These are phyloP conservation scores for Battus philenor DNA, from an alignment of 1,140 invertebrate species.

Conservation along the genomic window DNA sequence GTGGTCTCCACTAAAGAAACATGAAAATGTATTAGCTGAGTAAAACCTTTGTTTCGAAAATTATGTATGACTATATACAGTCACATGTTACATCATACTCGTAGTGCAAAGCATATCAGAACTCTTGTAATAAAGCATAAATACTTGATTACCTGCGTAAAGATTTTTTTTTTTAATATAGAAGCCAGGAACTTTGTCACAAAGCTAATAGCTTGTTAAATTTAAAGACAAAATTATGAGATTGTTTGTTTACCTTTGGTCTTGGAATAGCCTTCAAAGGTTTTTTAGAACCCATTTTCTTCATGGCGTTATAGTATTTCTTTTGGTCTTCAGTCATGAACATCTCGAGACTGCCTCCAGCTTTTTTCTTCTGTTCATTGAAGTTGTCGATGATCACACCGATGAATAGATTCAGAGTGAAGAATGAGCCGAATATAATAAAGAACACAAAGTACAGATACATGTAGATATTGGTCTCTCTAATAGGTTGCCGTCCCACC, in stretches of 20 bases:
- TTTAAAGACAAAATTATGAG: not conserved
- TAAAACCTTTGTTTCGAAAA: no score
- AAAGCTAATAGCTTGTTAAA: not conserved
- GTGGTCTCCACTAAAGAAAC: slow-evolving; percentile 91
- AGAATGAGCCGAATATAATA: slow-evolving; percentile 98
- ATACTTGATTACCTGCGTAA: no score
- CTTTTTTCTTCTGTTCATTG: slow-evolving; percentile 99
- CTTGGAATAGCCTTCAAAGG: slow-evolving; percentile 98
- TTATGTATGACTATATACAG: no score
- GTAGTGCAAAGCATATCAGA: no score
- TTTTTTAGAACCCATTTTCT: slow-evolving; percentile 99
- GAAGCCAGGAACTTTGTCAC: no score
- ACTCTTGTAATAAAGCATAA: no score
- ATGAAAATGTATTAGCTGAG: no score
- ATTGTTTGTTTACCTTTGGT: slow-evolving; percentile 87
- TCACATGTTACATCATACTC: no score
- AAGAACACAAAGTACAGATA: slow-evolving; percentile 99
- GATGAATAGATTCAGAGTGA: slow-evolving; percentile 98
- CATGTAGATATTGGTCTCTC: slow-evolving; percentile 97
- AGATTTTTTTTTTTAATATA: no score
- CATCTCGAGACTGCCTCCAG: slow-evolving; percentile 98
- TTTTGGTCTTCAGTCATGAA: slow-evolving; percentile 99
- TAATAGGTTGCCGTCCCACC: slow-evolving; percentile 92
- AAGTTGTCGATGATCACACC: slow-evolving; percentile 99
- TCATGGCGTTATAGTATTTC: slow-evolving; percentile 99